These are phyloP conservation scores for Physella acuta DNA, from an alignment of 1,140 invertebrate genomes.

Conservation along the genomic window DNA sequence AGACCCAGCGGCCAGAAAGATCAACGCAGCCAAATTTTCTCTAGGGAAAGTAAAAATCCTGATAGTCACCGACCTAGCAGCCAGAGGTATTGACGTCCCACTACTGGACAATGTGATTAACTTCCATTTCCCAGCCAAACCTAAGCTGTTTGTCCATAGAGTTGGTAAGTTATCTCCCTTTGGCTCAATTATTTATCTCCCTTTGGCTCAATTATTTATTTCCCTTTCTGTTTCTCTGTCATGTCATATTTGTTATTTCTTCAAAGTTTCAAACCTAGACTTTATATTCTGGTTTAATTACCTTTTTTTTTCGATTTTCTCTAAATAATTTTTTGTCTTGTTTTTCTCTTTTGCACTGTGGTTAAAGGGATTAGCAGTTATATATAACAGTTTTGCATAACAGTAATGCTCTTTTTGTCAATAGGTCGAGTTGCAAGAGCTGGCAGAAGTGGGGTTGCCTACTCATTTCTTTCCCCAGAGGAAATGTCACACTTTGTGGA, in stretches of 20 bases:
- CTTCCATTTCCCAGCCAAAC: constrained; percentile 93
- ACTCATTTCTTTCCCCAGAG: constrained; percentile 83
- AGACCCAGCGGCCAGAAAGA: constrained; percentile 93
- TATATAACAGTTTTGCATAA: no score
- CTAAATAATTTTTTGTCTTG: no score
- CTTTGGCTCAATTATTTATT: no score
- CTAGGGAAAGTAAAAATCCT: constrained; percentile 67
- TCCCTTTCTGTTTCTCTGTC: no score
- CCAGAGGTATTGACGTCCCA: constrained; percentile 95
- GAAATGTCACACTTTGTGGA: constrained; percentile 91
- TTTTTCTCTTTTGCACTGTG: no score
- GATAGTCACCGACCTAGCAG: constrained; percentile 95
- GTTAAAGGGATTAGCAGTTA: no score
- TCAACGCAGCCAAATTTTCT: constrained; percentile 90
- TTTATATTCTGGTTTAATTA: no score
- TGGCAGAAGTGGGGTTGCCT: constrained; percentile 84
- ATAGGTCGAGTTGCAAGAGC: constrained; percentile 92
- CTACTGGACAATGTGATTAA: constrained; percentile 96
- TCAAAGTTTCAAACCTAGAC: no score
- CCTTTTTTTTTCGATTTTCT: no score
- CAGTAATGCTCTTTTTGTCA: no score
- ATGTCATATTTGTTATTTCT: no score
- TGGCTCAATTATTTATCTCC: no score
- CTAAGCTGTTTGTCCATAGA: constrained; percentile 97
- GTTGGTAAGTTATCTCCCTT: constrained; percentile 88